phyloP scores from a whole-genome alignment of 2,888 invertebrate species.

The Anthophora plumipes region DNA sequence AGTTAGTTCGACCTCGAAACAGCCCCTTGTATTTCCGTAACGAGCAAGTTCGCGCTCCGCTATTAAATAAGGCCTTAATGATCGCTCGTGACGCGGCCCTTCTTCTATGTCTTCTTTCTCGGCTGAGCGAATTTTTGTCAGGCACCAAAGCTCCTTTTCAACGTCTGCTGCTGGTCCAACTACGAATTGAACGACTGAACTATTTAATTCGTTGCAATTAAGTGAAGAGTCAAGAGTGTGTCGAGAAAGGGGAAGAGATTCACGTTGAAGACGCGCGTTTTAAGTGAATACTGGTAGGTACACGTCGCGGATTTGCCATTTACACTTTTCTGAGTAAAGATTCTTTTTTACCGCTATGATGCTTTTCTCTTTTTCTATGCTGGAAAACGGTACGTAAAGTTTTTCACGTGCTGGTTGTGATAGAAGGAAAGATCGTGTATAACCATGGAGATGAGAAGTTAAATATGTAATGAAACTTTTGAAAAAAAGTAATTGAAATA shows the following conservation, averaged over 20 bases:
- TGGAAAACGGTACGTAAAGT: no score
- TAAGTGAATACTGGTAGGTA: background rate
- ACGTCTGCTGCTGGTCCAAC: background rate
- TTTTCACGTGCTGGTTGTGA: no score
- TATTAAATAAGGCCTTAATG: conserved; percentile 46
- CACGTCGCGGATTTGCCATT: no score
- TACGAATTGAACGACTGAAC: conserved; percentile 2
- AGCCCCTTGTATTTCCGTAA: conserved; percentile 48
- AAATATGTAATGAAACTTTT: no score
- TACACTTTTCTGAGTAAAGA: no score
- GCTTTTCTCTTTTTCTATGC: no score
- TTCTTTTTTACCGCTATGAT: no score
- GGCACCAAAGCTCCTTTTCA: background rate
- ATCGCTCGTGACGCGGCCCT: conserved; percentile 25
- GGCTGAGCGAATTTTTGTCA: conserved; percentile 1
- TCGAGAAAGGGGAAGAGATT: background rate
- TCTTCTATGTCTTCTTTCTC: no score
- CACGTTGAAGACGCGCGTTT: no score
- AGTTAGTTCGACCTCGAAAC: conserved; percentile 54
- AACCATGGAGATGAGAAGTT: no score
- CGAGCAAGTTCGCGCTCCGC: conserved; percentile 46
- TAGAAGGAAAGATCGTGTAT: no score
- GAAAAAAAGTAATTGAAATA: no score
- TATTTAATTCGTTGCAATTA: conserved; percentile 1
- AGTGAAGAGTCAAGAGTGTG: background rate